These are phyloP conservation scores for Lordiphosa collinella DNA, from an alignment of 1,140 invertebrate species.

Conservation along the genomic window DNA sequence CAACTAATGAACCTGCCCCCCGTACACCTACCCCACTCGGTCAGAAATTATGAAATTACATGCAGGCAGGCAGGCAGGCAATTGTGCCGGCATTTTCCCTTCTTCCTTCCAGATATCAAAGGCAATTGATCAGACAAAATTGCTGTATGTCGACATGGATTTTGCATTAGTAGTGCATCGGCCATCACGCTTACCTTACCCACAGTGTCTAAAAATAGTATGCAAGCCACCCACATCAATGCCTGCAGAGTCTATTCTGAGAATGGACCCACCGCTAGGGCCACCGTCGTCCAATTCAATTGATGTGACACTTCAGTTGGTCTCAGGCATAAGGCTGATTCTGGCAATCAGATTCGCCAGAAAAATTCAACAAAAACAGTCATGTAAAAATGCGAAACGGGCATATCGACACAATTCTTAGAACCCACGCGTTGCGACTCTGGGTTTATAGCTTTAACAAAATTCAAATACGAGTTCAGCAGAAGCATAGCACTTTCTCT, in stretches of 20 bases:
- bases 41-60: slow-evolving; percentile 48
- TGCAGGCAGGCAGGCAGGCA: slow-evolving; percentile 13
- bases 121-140: slow-evolving; percentile 63
- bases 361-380: too few species aligned
- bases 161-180: slow-evolving; percentile 39
- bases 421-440: too few species aligned
- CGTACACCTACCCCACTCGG: slow-evolving; percentile 6
- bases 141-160: slow-evolving; percentile 21
- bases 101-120: slow-evolving; percentile 25
- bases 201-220: slow-evolving; percentile 47
- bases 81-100: background rate
- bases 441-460: too few species aligned
- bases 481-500: too few species aligned
- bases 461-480: too few species aligned
- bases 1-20: slow-evolving; percentile 8
- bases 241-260: background rate
- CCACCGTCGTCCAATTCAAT: slow-evolving; percentile 38
- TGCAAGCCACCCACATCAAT: slow-evolving; percentile 4
- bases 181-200: background rate
- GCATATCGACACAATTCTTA: too few species aligned
- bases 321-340: background rate
- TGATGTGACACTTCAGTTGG: slow-evolving; percentile 30
- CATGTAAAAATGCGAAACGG: too few species aligned
- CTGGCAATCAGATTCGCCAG: slow-evolving; percentile 4
- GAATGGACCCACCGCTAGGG: background rate